phyloP scores from a whole-genome alignment of 2,797 vertebrate genomes.

The Ataeniobius toweri region DNA sequence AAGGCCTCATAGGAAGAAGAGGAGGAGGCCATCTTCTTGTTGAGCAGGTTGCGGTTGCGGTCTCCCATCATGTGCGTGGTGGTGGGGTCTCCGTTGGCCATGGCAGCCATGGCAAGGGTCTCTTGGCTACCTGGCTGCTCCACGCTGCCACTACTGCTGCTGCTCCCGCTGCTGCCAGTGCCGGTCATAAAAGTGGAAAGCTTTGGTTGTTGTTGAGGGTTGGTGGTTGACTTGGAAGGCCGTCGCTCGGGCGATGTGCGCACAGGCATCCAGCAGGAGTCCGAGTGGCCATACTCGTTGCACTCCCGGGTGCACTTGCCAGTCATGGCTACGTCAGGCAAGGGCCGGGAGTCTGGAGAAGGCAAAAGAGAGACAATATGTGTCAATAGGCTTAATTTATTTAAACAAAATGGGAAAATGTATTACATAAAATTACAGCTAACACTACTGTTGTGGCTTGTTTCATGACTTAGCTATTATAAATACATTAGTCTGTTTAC shows the following conservation, averaged over 20 bases:
- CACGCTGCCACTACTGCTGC: slow-evolving; percentile 77
- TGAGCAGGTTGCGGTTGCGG: slow-evolving; percentile 98
- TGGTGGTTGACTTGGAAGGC: slow-evolving; percentile 89
- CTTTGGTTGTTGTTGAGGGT: slow-evolving; percentile 96
- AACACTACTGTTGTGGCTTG: slow-evolving; percentile 60
- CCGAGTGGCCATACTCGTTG: slow-evolving; percentile 98
- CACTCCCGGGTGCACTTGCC: slow-evolving; percentile 98
- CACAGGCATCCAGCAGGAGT: slow-evolving; percentile 99
- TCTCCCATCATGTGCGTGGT: slow-evolving; percentile 90
- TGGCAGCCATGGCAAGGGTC: slow-evolving; percentile 84
- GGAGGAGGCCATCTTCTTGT: slow-evolving; percentile 97
- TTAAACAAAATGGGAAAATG: slow-evolving; percentile 37
- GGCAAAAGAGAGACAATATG: slow-evolving; percentile 31
- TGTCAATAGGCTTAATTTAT: slow-evolving; percentile 35
- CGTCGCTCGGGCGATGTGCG: slow-evolving; percentile 96
- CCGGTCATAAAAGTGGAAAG: slow-evolving; percentile 98
- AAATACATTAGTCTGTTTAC: slow-evolving; percentile 55
- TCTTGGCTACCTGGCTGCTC: slow-evolving; percentile 91
- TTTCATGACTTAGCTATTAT: slow-evolving; percentile 54
- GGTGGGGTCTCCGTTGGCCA: slow-evolving; percentile 92
- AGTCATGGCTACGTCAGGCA: slow-evolving; percentile 99
- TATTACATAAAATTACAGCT: slow-evolving; percentile 30
- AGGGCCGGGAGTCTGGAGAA: slow-evolving; percentile 93
- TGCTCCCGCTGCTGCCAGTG: slow-evolving; percentile 68
- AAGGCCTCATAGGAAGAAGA: slow-evolving; percentile 95